Base-by-base conservation (phyloP, 2,888 invertebrate species). In the Herminia tarsipennalis region DNA sequence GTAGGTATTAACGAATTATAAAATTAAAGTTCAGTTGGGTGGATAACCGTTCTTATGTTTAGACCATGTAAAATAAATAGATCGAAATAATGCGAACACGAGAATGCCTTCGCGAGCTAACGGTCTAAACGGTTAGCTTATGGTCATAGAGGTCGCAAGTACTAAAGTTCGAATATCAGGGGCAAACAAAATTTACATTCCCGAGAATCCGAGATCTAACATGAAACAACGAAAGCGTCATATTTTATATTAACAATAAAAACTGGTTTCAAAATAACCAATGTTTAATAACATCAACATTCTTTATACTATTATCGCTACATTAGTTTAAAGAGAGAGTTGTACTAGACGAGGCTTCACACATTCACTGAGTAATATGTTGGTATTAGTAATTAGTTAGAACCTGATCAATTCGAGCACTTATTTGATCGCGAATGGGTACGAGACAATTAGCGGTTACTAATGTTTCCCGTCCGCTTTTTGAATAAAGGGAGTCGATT, bases 241-340 rank as follows among this genome's bases (percentile, higher is more conserved):
- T 47, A 56, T 55, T 62, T 63, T 57, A 57, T 57, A 52, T 54
- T 41, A 54, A 56, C 48, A 63, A 59, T 60, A 60, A 53, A 63
- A 65, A 67, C 65, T 38, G 52, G 65, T 67, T 67, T 70, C 51
- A 54, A 66, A 72, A 67, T 73, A 64, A 69, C 63, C 50, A 64
- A 42, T 56, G 66, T 75, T 77, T 77, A 76, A 74, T 74, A 79
- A 75, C 72, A 66, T 58, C 70, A 56, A 66, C 78, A 82, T 80
- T 81, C 81, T 76, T 74, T 65, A 50, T 56, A 63, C 69, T 68
- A 70, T 75, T 73, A 69, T 70, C 65, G 57, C 49, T 51, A 58
- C 52, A 56, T 62, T 61, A 50, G 59, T 56, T 59, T 44, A 54
- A 64, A 72, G 69, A 76, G 69, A 73, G 61, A 38, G 55, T 58